phyloP scores from a whole-genome alignment of 2,113 vertebrate species.

The Ictalurus punctatus region DNA sequence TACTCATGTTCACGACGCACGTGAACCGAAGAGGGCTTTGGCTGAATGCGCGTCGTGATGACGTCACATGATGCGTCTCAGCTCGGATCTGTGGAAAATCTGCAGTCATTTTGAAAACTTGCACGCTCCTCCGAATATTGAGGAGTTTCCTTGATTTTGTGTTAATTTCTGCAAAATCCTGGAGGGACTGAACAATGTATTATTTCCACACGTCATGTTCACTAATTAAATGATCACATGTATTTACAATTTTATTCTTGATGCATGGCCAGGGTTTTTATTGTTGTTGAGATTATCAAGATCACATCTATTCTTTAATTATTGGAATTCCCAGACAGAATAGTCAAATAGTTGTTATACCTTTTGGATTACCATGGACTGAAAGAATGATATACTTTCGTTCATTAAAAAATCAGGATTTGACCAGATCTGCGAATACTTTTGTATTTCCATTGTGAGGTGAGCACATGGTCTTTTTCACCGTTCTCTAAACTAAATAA shows the following conservation, averaged over 20 bases:
- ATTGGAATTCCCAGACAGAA: neutral
- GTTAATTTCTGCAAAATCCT: too few relatives aligned
- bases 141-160: too few relatives aligned
- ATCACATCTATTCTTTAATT: neutral
- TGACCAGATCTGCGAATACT: neutral
- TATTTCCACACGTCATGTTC: neutral
- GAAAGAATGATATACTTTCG: neutral
- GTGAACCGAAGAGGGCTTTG: too few relatives aligned
- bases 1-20: too few relatives aligned
- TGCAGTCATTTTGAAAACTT: too few relatives aligned
- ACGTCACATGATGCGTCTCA: too few relatives aligned
- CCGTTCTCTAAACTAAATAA: too few relatives aligned
- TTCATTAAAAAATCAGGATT: neutral
- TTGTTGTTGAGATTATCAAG: neutral
- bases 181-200: neutral
- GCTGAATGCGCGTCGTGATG: too few relatives aligned
- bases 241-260: neutral
- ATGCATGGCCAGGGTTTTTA: neutral
- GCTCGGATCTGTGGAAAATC: too few relatives aligned
- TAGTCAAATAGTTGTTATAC: neutral
- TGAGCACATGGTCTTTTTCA: neutral
- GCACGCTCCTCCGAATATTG: too few relatives aligned
- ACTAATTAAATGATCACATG: neutral
- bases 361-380: neutral
- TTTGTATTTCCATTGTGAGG: neutral